These are phyloP conservation scores for Eidolon helvum DNA, from an alignment of 2,113 vertebrate genomes.

Conservation along the genomic window DNA sequence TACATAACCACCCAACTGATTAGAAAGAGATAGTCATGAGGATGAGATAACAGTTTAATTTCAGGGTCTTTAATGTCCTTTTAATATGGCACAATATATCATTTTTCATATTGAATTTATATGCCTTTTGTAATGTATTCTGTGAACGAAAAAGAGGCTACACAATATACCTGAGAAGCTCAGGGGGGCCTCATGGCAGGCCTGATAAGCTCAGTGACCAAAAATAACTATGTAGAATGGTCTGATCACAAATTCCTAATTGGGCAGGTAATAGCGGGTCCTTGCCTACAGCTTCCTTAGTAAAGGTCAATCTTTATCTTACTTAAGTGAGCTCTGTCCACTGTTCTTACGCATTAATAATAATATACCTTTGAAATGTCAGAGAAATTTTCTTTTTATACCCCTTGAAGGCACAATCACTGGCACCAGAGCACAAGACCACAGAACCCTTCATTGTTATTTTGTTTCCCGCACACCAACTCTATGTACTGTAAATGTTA, in stretches of 20 bases:
- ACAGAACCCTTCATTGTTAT: neutral
- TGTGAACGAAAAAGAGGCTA: neutral
- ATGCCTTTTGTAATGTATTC: neutral
- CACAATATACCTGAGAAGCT: neutral
- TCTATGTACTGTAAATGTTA: neutral
- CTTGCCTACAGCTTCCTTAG: neutral
- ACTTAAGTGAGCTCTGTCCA: neutral
- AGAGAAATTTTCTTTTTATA: neutral
- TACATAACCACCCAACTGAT: neutral
- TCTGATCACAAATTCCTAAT: neutral
- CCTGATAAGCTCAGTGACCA: neutral
- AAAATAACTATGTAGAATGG: neutral
- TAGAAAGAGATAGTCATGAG: neutral
- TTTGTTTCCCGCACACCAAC: neutral
- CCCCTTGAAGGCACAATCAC: neutral
- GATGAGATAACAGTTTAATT: slow-evolving; percentile 14
- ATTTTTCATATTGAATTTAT: slow-evolving; percentile 24
- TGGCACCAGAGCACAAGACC: neutral
- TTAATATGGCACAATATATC: neutral
- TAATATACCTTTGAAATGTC: neutral
- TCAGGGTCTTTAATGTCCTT: neutral
- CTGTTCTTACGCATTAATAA: neutral
- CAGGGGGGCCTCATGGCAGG: neutral
- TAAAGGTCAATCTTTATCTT: neutral
- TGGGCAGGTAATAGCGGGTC: neutral